These are phyloP conservation scores for Sphaeramia orbicularis DNA, from an alignment of 2,797 vertebrate genomes.

Conservation along the genomic window DNA sequence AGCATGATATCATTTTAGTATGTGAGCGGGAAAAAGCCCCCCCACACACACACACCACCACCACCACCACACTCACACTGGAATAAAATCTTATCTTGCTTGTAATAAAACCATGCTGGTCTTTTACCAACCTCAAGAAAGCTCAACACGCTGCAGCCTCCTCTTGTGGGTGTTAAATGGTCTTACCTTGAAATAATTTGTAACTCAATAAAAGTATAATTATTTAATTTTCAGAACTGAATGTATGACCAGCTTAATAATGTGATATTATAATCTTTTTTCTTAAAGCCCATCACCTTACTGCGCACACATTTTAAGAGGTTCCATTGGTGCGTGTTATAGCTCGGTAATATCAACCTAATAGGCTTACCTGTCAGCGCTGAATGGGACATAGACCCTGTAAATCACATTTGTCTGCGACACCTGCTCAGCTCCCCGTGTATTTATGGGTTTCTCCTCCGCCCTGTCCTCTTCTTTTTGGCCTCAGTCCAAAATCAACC, in stretches of 20 bases:
- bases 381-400: slow-evolving; percentile 61
- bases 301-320: slow-evolving; percentile 64
- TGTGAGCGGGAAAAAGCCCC: too few relatives aligned
- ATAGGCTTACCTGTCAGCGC: slow-evolving; percentile 86
- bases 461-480: slow-evolving; percentile 72
- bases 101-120: slow-evolving; percentile 22
- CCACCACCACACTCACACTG: slow-evolving; percentile 21
- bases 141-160: background rate
- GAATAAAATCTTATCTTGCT: slow-evolving; percentile 25
- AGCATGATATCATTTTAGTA: slow-evolving; percentile 45
- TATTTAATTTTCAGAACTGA: slow-evolving; percentile 25
- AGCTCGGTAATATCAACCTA: slow-evolving; percentile 83
- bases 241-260: slow-evolving; percentile 43
- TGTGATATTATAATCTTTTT: slow-evolving; percentile 46
- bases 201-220: slow-evolving; percentile 25
- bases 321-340: slow-evolving; percentile 77
- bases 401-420: slow-evolving; percentile 81
- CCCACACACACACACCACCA: slow-evolving; percentile 30
- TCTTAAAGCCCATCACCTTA: slow-evolving; percentile 56
- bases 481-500: slow-evolving; percentile 72
- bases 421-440: slow-evolving; percentile 69
- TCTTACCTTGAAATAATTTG: background rate
- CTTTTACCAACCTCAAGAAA: background rate
- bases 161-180: slow-evolving; percentile 11
- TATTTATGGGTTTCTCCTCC: slow-evolving; percentile 75